phyloP scores from a whole-genome alignment of 1,140 invertebrate genomes.

The Maconellicoccus hirsutus region DNA sequence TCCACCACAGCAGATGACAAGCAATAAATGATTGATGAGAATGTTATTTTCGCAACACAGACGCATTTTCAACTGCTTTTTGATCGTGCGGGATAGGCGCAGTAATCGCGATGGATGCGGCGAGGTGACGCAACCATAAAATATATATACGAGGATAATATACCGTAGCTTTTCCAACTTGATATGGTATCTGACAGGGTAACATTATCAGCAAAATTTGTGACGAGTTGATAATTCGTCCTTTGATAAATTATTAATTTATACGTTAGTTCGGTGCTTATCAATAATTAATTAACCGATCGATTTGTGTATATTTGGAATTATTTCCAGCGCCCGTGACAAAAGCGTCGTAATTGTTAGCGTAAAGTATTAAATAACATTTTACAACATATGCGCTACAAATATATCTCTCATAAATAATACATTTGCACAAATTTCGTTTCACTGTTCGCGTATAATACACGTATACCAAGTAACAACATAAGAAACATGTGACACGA shows the following conservation, averaged over 20 bases:
- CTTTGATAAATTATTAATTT: not conserved
- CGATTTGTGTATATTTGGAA: not conserved
- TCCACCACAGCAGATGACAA: not conserved
- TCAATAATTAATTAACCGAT: not conserved
- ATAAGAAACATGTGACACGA: too few species aligned
- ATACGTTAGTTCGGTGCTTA: not conserved
- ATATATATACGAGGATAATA: not conserved
- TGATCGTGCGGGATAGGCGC: not conserved
- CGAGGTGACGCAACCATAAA: not conserved
- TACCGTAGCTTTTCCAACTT: not conserved
- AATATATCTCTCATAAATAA: not conserved
- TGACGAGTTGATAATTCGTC: not conserved
- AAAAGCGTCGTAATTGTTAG: not conserved
- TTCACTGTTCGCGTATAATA: too few species aligned
- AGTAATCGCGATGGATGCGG: not conserved
- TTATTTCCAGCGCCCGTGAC: not conserved
- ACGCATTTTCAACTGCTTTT: not conserved
- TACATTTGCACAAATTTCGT: not conserved
- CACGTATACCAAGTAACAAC: too few species aligned
- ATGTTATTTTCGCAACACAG: not conserved
- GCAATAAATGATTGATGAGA: slow-evolving; percentile 5
- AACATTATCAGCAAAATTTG: not conserved
- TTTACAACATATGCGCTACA: not conserved
- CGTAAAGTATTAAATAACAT: not conserved
- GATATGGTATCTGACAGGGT: not conserved